Percentiles rank a stretch among this genome's conserved stretches.
Evolutionary conservation across 1,140 invertebrate species (phyloP).

Genomic region (Philopotamus ludificatus): DNA sequence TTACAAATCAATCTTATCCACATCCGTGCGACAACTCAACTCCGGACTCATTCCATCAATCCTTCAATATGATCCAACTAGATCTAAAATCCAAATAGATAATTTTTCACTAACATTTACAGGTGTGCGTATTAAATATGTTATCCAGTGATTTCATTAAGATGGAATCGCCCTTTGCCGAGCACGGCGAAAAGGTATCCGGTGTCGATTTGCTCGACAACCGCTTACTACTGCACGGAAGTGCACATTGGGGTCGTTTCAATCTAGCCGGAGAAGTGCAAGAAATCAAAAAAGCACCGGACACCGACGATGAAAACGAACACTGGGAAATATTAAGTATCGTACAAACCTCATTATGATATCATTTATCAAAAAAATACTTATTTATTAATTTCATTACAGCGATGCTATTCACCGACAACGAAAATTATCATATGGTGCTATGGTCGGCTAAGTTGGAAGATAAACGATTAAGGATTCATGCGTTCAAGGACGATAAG

Average conservation of each 20-base stretch:
- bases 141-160: conserved; percentile 87
- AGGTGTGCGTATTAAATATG: conserved; percentile 84
- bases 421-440: conserved; percentile 70
- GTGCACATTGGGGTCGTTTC: conserved; percentile 68
- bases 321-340: conserved; percentile 73
- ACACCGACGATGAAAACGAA: conserved; percentile 52
- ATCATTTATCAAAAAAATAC: neutral
- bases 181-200: conserved; percentile 62
- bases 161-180: conserved; percentile 79
- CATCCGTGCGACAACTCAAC: neutral
- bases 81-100: too few species aligned
- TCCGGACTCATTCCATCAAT: neutral
- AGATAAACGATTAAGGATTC: conserved; percentile 66
- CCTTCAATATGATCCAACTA: too few species aligned
- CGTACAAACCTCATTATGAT: too few species aligned
- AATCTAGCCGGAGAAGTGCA: conserved; percentile 74
- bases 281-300: conserved; percentile 59
- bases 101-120: too few species aligned
- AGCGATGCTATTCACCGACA: conserved; percentile 72
- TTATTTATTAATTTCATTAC: conserved; percentile 13
- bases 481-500: conserved; percentile 59
- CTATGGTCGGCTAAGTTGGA: conserved; percentile 82
- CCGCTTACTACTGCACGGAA: conserved; percentile 67
- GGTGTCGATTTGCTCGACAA: conserved; percentile 78
- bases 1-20: too few species aligned